These are phyloP conservation scores for Melipona beecheii DNA, from an alignment of 2,888 invertebrate genomes.

Conservation along the genomic window DNA sequence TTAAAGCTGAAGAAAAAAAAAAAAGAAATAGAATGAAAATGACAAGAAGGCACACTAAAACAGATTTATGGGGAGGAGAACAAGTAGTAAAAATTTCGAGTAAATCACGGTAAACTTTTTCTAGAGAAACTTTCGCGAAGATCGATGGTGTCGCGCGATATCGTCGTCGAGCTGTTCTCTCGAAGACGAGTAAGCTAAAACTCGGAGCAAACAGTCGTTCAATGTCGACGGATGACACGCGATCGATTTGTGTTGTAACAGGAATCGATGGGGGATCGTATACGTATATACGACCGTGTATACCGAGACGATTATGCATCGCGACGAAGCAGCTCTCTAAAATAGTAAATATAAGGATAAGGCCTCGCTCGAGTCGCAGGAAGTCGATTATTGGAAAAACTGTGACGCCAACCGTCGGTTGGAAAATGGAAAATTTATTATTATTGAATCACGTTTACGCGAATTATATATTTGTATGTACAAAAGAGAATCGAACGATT, in stretches of 20 bases:
- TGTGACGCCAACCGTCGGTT: no score
- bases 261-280: constrained; percentile 42
- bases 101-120: not conserved
- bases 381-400: not conserved
- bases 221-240: constrained; percentile 60
- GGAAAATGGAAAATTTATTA: no score
- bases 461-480: no score
- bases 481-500: no score
- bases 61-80: no score
- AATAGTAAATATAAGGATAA: constrained; percentile 5
- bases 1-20: no score
- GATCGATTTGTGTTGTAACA: constrained; percentile 62
- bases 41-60: not conserved
- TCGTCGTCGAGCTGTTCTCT: constrained; percentile 6
- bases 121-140: not conserved
- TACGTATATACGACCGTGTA: constrained; percentile 34
- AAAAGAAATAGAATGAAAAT: not conserved
- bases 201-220: constrained; percentile 42
- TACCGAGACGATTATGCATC: constrained; percentile 59
- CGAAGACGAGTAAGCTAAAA: constrained; percentile 36
- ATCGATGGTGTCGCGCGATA: not conserved
- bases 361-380: not conserved
- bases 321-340: not conserved
- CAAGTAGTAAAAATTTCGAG: not conserved
- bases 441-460: no score